A percentile compares a stretch with the other conserved stretches of the same genome.
Conservation (phyloP, 1,140 invertebrate genomes). For the Planococcus citri region DNA sequence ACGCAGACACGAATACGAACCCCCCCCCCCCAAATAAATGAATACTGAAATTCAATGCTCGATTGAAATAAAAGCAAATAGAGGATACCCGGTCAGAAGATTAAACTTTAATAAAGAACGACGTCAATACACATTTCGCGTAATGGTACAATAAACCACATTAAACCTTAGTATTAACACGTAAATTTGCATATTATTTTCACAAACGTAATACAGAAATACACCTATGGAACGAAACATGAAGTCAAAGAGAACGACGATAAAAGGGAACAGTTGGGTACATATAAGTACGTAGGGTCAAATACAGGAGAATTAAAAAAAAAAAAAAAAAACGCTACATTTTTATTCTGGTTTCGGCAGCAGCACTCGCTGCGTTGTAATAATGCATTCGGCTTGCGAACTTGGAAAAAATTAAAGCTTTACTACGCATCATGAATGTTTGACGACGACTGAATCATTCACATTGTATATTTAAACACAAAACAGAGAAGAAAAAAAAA, state of each 20-base stretch:
- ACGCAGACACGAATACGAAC: too few relatives aligned
- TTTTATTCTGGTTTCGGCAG: neutral
- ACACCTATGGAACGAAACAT: neutral
- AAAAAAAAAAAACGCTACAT: neutral
- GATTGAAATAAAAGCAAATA: too few relatives aligned
- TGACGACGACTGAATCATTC: neutral
- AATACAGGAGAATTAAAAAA: too few relatives aligned
- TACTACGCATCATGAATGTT: neutral
- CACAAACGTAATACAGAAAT: constrained; percentile 16
- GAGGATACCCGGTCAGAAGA: too few relatives aligned
- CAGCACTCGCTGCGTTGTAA: neutral
- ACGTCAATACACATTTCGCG: neutral
- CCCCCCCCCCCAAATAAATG: too few relatives aligned
- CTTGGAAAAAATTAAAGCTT: neutral
- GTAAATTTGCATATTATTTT: constrained; percentile 9
- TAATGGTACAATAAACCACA: neutral
- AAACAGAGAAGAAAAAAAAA: neutral
- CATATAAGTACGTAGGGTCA: too few relatives aligned
- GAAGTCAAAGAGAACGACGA: neutral
- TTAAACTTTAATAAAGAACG: constrained; percentile 11
- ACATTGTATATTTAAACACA: neutral
- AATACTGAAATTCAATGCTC: too few relatives aligned
- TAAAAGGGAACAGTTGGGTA: neutral
- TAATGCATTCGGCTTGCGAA: neutral
- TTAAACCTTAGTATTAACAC: neutral